Conservation (phyloP, 2,113 vertebrate species). For the Ophthalmolycus amberensis region DNA sequence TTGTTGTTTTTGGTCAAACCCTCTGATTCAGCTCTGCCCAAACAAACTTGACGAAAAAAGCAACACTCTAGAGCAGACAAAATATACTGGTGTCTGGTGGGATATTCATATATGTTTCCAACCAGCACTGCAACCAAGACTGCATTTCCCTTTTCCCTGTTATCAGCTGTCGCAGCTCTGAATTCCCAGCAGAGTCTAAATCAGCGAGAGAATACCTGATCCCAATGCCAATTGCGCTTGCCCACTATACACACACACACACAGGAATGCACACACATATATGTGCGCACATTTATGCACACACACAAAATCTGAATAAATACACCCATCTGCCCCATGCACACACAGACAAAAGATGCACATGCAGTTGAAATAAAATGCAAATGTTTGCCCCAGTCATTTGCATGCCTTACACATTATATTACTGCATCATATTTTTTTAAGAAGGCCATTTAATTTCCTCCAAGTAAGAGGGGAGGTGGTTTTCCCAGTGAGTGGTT, state of each 20-base stretch:
- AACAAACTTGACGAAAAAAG: constrained; percentile 12
- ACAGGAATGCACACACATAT: not conserved
- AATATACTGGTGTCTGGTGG: constrained; percentile 20
- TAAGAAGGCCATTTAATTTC: constrained; percentile 38
- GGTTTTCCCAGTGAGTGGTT: constrained; percentile 42
- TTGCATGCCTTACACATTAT: constrained; percentile 48
- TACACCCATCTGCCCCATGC: not conserved
- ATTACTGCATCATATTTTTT: constrained; percentile 28
- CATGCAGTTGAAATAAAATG: constrained; percentile 51
- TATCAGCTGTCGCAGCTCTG: constrained; percentile 53
- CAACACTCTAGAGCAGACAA: not conserved
- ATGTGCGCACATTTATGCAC: not conserved
- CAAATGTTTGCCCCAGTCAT: constrained; percentile 47
- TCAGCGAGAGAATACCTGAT: constrained; percentile 67
- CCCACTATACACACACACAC: constrained; percentile 20
- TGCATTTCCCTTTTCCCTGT: constrained; percentile 39
- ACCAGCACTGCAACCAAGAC: constrained; percentile 26
- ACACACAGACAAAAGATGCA: not conserved
- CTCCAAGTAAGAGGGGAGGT: constrained; percentile 9
- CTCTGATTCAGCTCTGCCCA: constrained; percentile 9
- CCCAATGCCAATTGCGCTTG: constrained; percentile 49
- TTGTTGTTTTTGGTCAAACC: constrained; percentile 22
- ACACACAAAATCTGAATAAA: constrained; percentile 11
- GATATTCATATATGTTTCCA: constrained; percentile 42
- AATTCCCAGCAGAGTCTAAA: constrained; percentile 63